phyloP scores from a whole-genome alignment of 2,888 invertebrate species.

The Pterostichus niger region DNA sequence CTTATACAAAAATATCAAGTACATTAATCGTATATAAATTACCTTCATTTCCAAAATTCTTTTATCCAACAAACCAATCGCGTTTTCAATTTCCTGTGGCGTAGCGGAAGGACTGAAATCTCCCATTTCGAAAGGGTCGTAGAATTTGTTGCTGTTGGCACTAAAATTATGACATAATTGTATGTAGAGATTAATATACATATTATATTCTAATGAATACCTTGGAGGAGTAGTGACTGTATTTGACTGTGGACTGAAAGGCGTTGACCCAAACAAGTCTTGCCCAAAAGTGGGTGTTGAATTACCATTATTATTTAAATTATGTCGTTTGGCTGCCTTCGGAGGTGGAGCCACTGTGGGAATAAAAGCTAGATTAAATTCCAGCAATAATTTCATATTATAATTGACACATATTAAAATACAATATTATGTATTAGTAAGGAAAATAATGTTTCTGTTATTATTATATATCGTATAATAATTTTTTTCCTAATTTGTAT shows the following conservation, averaged over 20 bases:
- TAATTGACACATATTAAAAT: too few relatives aligned
- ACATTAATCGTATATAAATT: slow-evolving; percentile 68
- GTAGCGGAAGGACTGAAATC: slow-evolving; percentile 81
- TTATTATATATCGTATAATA: too few relatives aligned
- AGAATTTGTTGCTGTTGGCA: slow-evolving; percentile 75
- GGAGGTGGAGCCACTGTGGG: slow-evolving; percentile 93
- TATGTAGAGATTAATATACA: not conserved
- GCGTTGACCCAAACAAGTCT: slow-evolving; percentile 90
- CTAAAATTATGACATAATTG: slow-evolving; percentile 67
- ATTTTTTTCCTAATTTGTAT: too few relatives aligned
- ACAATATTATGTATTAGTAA: too few relatives aligned
- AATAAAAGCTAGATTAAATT: slow-evolving; percentile 68
- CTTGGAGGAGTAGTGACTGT: slow-evolving; percentile 71
- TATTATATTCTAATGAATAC: slow-evolving; percentile 67
- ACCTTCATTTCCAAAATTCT: slow-evolving; percentile 94
- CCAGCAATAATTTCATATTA: not conserved
- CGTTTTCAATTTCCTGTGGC: slow-evolving; percentile 83
- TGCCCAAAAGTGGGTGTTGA: slow-evolving; percentile 78
- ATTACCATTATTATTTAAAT: slow-evolving; percentile 71
- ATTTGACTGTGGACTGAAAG: slow-evolving; percentile 80
- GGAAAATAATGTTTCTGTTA: too few relatives aligned
- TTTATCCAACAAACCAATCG: slow-evolving; percentile 89
- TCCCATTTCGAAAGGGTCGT: slow-evolving; percentile 93
- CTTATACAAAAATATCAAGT: slow-evolving; percentile 29
- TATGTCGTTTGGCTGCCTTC: slow-evolving; percentile 82